Conservation (phyloP, 2,113 vertebrate species). For the Pycnonotus jocosus region DNA sequence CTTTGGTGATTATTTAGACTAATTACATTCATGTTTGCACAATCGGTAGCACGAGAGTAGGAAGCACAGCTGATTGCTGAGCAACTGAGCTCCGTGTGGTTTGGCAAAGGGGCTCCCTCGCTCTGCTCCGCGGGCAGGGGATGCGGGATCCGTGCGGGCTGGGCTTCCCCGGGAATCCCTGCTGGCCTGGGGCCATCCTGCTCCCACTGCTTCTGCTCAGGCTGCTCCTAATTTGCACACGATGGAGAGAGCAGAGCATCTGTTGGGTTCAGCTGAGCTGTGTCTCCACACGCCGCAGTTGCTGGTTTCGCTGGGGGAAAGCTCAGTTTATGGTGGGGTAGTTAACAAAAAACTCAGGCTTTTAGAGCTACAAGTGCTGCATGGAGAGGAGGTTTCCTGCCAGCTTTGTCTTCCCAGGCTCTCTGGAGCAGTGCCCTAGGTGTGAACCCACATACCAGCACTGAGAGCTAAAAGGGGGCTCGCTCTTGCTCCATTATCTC, state of each 20-base stretch:
- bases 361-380: not conserved
- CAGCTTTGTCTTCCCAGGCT: not conserved
- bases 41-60: conserved; percentile 60
- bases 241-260: not conserved
- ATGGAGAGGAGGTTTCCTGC: not conserved
- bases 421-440: not conserved
- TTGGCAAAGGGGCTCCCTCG: conserved; percentile 13
- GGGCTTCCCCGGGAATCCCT: conserved; percentile 9
- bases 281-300: accelerated
- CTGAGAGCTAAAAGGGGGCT: not conserved
- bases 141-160: not conserved
- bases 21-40: conserved; percentile 68
- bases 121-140: not conserved
- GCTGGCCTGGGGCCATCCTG: not conserved
- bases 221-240: not conserved
- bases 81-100: conserved; percentile 15
- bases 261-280: not conserved
- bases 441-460: conserved; percentile 24
- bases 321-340: accelerated
- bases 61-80: conserved; percentile 56
- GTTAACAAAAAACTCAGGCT: not conserved
- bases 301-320: not conserved
- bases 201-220: not conserved
- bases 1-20: conserved; percentile 64
- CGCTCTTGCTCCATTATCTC: not conserved